Evolutionary conservation across 2,113 vertebrate genomes (phyloP).

Genomic region (Toxotes jaculatrix): DNA sequence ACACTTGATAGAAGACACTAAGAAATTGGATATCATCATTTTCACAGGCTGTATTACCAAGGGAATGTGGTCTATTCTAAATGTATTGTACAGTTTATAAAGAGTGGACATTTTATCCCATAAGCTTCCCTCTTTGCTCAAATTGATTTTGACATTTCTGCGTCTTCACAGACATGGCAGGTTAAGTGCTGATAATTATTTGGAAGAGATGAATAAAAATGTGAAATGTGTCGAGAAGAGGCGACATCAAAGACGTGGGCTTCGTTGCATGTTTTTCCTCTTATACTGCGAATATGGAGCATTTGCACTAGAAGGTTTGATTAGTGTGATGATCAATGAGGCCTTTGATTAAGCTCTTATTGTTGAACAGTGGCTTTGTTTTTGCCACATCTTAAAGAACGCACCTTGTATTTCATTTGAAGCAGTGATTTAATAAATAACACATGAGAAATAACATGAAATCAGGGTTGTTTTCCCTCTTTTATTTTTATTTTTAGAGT

Average conservation of each 20-base stretch:
- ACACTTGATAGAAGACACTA: constrained; percentile 68
- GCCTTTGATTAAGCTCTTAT: constrained; percentile 63
- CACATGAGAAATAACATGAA: neutral
- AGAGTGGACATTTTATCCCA: constrained; percentile 67
- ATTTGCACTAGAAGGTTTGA: constrained; percentile 55
- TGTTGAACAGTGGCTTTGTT: constrained; percentile 38
- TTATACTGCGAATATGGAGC: constrained; percentile 36
- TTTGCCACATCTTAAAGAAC: constrained; percentile 32
- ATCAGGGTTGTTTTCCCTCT: neutral
- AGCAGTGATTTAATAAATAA: constrained; percentile 39
- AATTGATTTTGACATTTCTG: constrained; percentile 77
- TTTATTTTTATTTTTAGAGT: neutral
- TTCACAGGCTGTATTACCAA: constrained; percentile 66
- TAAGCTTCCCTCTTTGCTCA: constrained; percentile 60
- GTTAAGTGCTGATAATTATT: constrained; percentile 82
- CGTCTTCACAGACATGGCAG: constrained; percentile 61
- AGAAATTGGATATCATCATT: constrained; percentile 74
- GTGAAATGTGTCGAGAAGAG: constrained; percentile 52
- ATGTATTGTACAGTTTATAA: constrained; percentile 42
- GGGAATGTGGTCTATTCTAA: constrained; percentile 55
- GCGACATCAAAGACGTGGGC: constrained; percentile 66
- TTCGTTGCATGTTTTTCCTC: constrained; percentile 52
- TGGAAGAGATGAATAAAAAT: constrained; percentile 66
- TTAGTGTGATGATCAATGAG: constrained; percentile 58
- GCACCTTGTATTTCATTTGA: constrained; percentile 21